Evolutionary conservation across 2,888 invertebrate species (phyloP).

Genomic region (Anodontia alba): DNA sequence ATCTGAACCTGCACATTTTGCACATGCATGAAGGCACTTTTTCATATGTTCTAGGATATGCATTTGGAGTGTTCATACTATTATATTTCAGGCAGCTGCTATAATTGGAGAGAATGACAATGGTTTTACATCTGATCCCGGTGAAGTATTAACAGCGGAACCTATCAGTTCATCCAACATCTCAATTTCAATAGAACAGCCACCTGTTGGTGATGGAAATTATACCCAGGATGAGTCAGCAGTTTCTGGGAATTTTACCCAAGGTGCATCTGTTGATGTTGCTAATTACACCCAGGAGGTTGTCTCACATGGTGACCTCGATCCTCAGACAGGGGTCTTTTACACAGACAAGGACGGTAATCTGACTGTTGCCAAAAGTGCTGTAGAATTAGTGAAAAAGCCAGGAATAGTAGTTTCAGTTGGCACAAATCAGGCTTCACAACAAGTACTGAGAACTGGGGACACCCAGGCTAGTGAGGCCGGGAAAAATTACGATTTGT

Average conservation of each 20-base stretch:
- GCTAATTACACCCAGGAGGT: conserved; percentile 5
- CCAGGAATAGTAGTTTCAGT: conserved; percentile 7
- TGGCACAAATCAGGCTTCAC: background rate
- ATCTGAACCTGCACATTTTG: too few relatives aligned
- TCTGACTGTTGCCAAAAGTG: conserved; percentile 29
- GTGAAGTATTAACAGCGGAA: conserved; percentile 40
- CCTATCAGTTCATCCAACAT: conserved; percentile 31
- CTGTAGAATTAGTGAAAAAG: conserved; percentile 21
- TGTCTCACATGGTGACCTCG: conserved; percentile 72
- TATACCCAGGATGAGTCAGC: background rate
- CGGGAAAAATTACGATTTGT: conserved; percentile 65
- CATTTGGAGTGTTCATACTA: too few relatives aligned
- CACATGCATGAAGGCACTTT: too few relatives aligned
- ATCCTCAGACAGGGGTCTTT: conserved; percentile 81
- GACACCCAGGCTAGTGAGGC: conserved; percentile 19
- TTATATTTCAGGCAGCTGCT: conserved; percentile 8
- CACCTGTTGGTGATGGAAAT: background rate
- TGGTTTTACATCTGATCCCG: conserved; percentile 19
- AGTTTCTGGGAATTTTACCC: background rate
- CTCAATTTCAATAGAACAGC: background rate
- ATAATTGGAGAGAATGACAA: background rate
- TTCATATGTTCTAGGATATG: too few relatives aligned
- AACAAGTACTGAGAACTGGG: conserved; percentile 30
- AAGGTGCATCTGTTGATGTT: background rate
- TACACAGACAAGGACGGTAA: conserved; percentile 63